phyloP scores from a whole-genome alignment of 2,888 invertebrate species.

The Callyntrura sp. region DNA sequence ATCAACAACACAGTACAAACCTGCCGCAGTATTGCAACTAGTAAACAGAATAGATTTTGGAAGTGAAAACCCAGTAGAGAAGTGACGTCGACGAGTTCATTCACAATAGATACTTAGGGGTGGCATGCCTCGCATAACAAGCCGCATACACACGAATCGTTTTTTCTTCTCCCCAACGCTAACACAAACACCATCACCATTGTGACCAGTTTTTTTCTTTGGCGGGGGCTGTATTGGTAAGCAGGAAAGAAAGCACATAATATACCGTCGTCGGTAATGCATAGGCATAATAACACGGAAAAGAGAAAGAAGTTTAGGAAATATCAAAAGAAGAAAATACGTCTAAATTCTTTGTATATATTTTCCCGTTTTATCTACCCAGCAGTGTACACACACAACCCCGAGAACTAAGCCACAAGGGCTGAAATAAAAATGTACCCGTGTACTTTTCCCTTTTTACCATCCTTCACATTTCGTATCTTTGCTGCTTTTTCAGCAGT shows the following conservation, averaged over 20 bases:
- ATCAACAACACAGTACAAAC: background rate
- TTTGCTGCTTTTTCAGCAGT: background rate
- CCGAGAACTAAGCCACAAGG: background rate
- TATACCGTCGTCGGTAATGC: background rate
- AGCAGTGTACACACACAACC: background rate
- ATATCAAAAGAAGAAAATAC: constrained; percentile 11
- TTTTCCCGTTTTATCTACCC: constrained; percentile 12
- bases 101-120: constrained; percentile 32
- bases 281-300: background rate
- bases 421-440: background rate
- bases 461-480: background rate
- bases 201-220: background rate
- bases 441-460: background rate
- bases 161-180: background rate
- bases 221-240: background rate
- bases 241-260: background rate
- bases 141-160: background rate
- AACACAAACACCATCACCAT: background rate
- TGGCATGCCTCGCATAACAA: background rate
- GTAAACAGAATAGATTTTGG: background rate
- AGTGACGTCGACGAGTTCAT: constrained; percentile 47
- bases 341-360: background rate
- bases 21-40: background rate
- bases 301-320: constrained; percentile 40
- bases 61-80: background rate